Evolutionary conservation across 2,888 invertebrate species (phyloP), one percentile per base, ranked within the genome.

Genomic region (Ceraclea dissimilis): DNA sequence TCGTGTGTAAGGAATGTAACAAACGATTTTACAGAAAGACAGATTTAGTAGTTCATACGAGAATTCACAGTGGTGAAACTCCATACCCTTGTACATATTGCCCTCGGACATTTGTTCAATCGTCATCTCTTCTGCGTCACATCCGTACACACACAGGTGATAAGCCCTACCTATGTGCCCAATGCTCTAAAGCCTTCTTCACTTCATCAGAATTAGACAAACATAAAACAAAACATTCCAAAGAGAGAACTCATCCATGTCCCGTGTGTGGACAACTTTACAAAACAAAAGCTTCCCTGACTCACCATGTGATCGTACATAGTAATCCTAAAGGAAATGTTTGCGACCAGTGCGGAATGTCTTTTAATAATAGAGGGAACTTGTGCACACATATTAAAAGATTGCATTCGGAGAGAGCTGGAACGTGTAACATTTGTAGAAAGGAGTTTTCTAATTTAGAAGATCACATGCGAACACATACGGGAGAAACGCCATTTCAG

Each of bases 401-500:
- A 4, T 43, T 60, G 5, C 62, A 62, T 50, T 62, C 62, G 2
- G 52, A 52, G 18, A 51, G 16, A 13, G 58, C 62, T 5, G 58
- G 60, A 0, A 68, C 74, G 2, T 82, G 82, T 63, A 67, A 66
- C 0, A 64, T 79, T 6, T 82, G 82, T 63, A 65, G 71, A 8
- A 81, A 80, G 64, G 72, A 75, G 6, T 81, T 76, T 62, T 71
- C 81, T 0, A 77, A 82, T 63, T 63, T 82, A 18, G 75, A 75
- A 51, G 75, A 73, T 1, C 82, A 82, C 60, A 78, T 79, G 78
- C 67, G 76, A 1, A 76, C 76, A 60, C 82, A 82, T 60, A 80
- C 79, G 0, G 81, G 81, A 1, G 80, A 80, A 61, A 78, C 70
- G 43, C 74, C 75, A 0, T 75, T 70, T 63, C 60, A 65, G 1